phyloP scores from a whole-genome alignment of 2,888 invertebrate species.

The Ptilodon capucinus region DNA sequence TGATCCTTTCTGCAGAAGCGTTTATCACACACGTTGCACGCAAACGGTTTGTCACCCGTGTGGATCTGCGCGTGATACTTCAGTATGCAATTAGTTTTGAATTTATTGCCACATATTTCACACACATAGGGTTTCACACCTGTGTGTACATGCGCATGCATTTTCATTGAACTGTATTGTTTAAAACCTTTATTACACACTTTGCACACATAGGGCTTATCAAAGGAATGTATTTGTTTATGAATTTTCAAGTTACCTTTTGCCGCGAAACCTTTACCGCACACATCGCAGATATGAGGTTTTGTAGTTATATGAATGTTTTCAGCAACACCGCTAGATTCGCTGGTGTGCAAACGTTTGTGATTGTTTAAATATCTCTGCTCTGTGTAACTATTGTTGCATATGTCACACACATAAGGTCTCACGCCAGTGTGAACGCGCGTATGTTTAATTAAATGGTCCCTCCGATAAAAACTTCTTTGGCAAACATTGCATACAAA shows the following conservation, averaged over 20 bases:
- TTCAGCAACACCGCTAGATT: too few relatives aligned
- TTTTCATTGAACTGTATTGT: background rate
- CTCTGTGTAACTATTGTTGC: background rate
- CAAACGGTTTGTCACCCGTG: too few relatives aligned
- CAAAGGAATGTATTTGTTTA: too few relatives aligned
- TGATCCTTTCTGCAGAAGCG: too few relatives aligned
- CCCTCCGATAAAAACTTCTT: background rate
- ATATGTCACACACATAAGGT: background rate
- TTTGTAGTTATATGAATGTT: background rate
- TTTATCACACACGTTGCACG: too few relatives aligned
- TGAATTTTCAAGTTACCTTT: too few relatives aligned
- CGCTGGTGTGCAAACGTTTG: too few relatives aligned
- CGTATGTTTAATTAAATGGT: background rate
- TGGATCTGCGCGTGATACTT: too few relatives aligned
- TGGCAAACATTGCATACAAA: slow-evolving; percentile 1
- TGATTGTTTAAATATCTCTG: too few relatives aligned
- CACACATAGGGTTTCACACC: background rate
- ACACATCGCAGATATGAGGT: background rate
- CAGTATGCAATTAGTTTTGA: too few relatives aligned
- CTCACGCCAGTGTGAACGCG: background rate
- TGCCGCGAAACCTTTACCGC: background rate
- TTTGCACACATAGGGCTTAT: background rate
- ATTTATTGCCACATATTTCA: too few relatives aligned
- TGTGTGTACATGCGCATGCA: background rate
- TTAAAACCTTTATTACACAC: background rate